Conservation (phyloP, 1,140 invertebrate species). For the Zaprionus davidi region DNA sequence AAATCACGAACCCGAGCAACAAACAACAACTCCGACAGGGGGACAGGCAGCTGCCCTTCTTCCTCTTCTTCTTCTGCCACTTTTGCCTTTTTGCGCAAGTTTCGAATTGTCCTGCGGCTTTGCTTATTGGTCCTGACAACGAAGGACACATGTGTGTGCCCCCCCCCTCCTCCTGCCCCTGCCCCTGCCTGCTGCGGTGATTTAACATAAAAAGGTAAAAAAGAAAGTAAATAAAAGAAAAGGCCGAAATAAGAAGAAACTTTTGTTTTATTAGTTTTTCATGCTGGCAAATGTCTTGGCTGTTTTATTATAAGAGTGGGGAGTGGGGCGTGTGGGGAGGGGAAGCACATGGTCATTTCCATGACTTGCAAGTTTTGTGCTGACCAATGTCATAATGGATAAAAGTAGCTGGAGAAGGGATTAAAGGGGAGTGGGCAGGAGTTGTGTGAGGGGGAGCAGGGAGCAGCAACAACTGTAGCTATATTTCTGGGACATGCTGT, state of each 20-base stretch:
- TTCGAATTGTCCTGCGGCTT: conserved; percentile 64
- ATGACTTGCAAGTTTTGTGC: conserved; percentile 82
- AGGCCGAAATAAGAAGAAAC: conserved; percentile 54
- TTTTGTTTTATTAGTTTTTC: conserved; percentile 83
- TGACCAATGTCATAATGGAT: conserved; percentile 77
- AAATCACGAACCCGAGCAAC: conserved; percentile 80
- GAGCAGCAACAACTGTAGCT: conserved; percentile 7
- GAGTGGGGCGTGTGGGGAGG: background rate
- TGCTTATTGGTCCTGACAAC: conserved; percentile 78
- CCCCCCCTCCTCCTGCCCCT: background rate
- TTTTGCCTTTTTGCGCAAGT: conserved; percentile 42
- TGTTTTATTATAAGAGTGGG: conserved; percentile 72
- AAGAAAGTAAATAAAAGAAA: conserved; percentile 29
- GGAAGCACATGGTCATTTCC: conserved; percentile 46
- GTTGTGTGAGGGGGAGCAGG: background rate
- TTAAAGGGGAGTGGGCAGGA: background rate
- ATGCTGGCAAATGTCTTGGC: conserved; percentile 64
- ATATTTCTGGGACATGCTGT: conserved; percentile 52
- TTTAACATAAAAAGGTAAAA: conserved; percentile 81
- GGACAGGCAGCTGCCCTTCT: background rate
- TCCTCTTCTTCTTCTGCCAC: background rate
- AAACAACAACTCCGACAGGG: conserved; percentile 54
- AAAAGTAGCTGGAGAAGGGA: conserved; percentile 11
- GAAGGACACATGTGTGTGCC: conserved; percentile 63
- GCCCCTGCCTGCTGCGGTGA: conserved; percentile 58